Percentiles rank a stretch among this genome's conserved stretches.
Conservation (phyloP, 2,888 invertebrate genomes). For the Altica lythri region DNA sequence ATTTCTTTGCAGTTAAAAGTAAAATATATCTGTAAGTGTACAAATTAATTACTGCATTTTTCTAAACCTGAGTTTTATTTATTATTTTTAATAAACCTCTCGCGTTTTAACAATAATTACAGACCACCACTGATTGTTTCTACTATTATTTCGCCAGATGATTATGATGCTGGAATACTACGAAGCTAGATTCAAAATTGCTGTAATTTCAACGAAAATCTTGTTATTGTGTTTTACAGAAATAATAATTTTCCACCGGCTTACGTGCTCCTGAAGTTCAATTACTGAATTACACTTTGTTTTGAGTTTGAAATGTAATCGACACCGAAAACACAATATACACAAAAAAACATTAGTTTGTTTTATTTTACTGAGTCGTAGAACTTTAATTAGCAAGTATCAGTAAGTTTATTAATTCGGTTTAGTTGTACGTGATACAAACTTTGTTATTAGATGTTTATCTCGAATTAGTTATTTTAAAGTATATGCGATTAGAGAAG, state of each 20-base stretch:
- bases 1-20: no score
- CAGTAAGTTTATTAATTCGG: no score
- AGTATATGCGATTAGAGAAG: no score
- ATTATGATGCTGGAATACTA: constrained; percentile 3
- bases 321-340: constrained; percentile 4
- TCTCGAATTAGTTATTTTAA: no score
- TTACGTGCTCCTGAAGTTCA: constrained; percentile 28
- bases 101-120: background rate
- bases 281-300: constrained; percentile 30
- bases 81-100: background rate
- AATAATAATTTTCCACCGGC: constrained; percentile 29
- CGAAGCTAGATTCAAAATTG: background rate
- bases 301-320: constrained; percentile 18
- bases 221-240: constrained; percentile 34
- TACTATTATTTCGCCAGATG: background rate
- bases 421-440: no score
- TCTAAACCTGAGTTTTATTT: constrained; percentile 4
- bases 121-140: constrained; percentile 6
- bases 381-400: background rate
- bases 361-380: background rate
- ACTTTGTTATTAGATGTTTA: no score
- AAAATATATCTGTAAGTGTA: no score
- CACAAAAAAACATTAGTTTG: background rate
- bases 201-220: constrained; percentile 27
- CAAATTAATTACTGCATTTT: no score